Evolutionary conservation across 1,140 invertebrate genomes (phyloP).

Genomic region (Caerostris extrusa): DNA sequence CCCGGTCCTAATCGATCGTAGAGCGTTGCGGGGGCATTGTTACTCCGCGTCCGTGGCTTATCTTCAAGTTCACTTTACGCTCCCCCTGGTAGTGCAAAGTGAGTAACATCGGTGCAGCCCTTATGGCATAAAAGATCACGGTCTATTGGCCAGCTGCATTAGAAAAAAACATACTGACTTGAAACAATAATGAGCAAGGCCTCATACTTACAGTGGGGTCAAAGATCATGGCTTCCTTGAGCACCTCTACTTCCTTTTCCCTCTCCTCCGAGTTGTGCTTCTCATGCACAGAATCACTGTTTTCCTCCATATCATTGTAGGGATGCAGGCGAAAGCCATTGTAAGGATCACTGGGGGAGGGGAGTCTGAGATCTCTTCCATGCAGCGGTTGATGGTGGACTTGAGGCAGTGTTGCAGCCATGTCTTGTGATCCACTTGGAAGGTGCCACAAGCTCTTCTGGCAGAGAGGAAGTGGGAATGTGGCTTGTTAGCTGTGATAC

Average conservation of each 20-base stretch:
- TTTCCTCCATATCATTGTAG: slow-evolving; percentile 69
- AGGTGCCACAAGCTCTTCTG: slow-evolving; percentile 90
- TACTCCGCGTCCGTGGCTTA: too few species aligned
- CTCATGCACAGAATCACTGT: slow-evolving; percentile 79
- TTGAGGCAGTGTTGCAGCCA: slow-evolving; percentile 91
- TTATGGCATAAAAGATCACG: too few species aligned
- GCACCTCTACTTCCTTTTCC: slow-evolving; percentile 79
- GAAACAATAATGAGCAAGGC: neutral
- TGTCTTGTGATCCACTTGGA: slow-evolving; percentile 92
- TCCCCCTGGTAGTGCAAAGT: too few species aligned
- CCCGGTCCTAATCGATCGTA: too few species aligned
- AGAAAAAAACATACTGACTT: too few species aligned
- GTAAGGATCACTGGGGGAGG: neutral
- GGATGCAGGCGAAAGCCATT: neutral
- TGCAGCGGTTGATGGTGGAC: slow-evolving; percentile 86
- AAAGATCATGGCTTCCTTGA: slow-evolving; percentile 71
- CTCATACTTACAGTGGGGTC: slow-evolving; percentile 30
- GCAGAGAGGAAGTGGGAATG: slow-evolving; percentile 88
- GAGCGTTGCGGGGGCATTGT: too few species aligned
- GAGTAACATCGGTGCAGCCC: too few species aligned
- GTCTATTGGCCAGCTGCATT: too few species aligned
- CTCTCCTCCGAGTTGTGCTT: slow-evolving; percentile 78
- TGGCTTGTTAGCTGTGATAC: slow-evolving; percentile 86
- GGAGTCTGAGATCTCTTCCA: slow-evolving; percentile 79
- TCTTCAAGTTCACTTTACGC: too few species aligned